Evolutionary conservation across 1,140 invertebrate species (phyloP).

Genomic region (Chrysomallon squamiferum): DNA sequence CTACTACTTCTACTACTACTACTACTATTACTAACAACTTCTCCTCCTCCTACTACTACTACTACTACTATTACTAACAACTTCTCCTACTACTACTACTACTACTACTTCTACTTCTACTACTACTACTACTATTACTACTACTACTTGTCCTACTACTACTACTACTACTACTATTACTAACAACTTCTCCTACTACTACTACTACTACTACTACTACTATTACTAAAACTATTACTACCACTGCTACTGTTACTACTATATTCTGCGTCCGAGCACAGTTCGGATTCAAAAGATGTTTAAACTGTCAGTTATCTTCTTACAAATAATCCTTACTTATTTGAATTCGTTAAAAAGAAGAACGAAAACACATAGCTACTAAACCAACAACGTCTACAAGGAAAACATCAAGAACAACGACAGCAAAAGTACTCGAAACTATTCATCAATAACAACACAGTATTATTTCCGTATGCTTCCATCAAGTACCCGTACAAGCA

Average conservation of each 20-base stretch:
- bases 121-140: slow-evolving; percentile 4
- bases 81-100: not conserved
- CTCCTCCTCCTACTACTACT: not conserved
- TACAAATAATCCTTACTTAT: too few relatives aligned
- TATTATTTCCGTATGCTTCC: too few relatives aligned
- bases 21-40: not conserved
- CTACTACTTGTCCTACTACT: not conserved
- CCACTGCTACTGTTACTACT: not conserved
- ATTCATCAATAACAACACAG: too few relatives aligned
- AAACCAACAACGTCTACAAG: too few relatives aligned
- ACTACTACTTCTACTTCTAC: not conserved
- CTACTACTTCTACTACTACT: not conserved
- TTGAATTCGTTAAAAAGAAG: too few relatives aligned
- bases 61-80: not conserved
- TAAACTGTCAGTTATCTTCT: too few relatives aligned
- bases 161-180: not conserved
- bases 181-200: not conserved
- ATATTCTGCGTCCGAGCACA: too few relatives aligned
- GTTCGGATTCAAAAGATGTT: too few relatives aligned
- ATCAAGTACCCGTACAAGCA: too few relatives aligned
- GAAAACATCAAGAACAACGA: too few relatives aligned
- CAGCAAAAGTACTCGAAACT: too few relatives aligned
- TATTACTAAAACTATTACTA: not conserved
- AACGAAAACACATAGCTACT: too few relatives aligned
- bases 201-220: not conserved